These are phyloP conservation scores for Myiozetetes cayanensis DNA, from an alignment of 2,113 vertebrate species.

Conservation along the genomic window DNA sequence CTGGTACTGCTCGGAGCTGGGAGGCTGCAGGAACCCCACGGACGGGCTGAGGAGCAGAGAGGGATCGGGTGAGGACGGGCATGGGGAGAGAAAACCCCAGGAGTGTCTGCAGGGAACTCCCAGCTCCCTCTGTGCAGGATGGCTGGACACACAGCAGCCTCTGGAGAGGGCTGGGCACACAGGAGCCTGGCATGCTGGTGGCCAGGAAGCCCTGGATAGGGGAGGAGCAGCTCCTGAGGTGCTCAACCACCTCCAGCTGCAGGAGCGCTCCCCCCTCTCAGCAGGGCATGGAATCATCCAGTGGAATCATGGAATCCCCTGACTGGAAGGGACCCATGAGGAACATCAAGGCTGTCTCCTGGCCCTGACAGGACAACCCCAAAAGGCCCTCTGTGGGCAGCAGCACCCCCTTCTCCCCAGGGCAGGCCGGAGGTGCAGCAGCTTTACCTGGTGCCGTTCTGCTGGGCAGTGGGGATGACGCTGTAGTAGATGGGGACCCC, in stretches of 20 bases:
- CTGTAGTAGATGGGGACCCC: conserved; percentile 95
- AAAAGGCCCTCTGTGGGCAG: background rate
- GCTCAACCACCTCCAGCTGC: background rate
- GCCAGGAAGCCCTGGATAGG: background rate
- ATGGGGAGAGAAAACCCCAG: background rate
- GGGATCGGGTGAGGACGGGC: background rate
- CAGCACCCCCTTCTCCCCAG: background rate
- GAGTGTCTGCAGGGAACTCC: background rate
- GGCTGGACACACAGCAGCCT: background rate
- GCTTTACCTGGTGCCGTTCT: conserved; percentile 91
- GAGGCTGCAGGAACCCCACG: conserved; percentile 93
- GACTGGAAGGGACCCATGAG: background rate
- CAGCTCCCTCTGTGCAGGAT: background rate
- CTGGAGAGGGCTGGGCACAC: background rate
- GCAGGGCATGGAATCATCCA: background rate
- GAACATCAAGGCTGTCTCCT: background rate
- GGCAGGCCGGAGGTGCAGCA: background rate
- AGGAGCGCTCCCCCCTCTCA: background rate
- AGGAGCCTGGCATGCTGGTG: background rate
- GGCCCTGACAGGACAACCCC: background rate
- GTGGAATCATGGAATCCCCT: fast-evolving
- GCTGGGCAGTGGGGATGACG: conserved; percentile 91
- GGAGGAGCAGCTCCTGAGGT: background rate
- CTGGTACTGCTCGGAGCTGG: conserved; percentile 94
- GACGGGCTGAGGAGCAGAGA: conserved; percentile 80